Base-by-base conservation (phyloP, 2,797 vertebrate genomes). In the Uromys caudimaculatus region DNA sequence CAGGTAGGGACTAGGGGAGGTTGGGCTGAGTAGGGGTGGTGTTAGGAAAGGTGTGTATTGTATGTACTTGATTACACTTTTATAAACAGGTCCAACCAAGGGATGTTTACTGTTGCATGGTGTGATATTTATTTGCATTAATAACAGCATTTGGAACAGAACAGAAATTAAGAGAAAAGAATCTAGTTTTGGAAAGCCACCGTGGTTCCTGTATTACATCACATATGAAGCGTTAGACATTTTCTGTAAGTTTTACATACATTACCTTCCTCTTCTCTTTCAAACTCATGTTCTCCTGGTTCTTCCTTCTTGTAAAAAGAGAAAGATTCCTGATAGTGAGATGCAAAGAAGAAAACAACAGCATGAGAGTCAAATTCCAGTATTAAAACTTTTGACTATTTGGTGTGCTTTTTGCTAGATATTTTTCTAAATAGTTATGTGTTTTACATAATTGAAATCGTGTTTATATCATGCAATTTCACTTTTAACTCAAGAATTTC, bases 381-480 rank as follows among this genome's bases (percentile, higher is more conserved):
- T 67, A 23, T 16, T 77, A 54, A 75, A 94, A 89, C 77, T 32
- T 89, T 89, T 52, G 85, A 67, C 47, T 95, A 90, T 94, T 95
- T 95, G 44, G 60, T 93, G 41, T 56, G 11, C 79, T 94, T 97
- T 91, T 76, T 94, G 73, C 73, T 88, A 81, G 58, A 52, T 95
- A 52, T 67, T 67, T 95, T 95, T 95, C 69, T 95, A 60, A 52
- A 44, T 93, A 62, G 64, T 89, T 78, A 47, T 95, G 75, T 73
- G 92, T 81, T 93, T 91, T 87, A 73, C 77, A 35, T 92, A 88
- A 60, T 56, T 85, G 56, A 95, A 87, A 56, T 75, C 38, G 93
- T 77, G 90, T 96, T 90, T 96, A 84, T 93, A 87, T 76, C 32
- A 76, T 87, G 78, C n/a, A 91, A 92, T 95, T 94, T 86, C 47